Base-by-base conservation (phyloP, 2,888 invertebrate genomes). In the Parochlus steinenii region DNA sequence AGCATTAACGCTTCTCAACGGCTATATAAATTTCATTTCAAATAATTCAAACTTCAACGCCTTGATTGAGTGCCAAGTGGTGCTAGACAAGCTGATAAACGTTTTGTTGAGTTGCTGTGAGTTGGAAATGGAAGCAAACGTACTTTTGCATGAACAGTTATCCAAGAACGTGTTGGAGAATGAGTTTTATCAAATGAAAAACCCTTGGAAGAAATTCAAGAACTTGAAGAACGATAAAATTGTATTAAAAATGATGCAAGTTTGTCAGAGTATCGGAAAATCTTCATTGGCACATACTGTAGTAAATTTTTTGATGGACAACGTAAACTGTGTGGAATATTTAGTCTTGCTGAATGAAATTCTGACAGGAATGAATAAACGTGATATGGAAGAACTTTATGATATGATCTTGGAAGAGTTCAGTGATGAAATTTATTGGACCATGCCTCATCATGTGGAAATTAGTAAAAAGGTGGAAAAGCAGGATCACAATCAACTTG, bases 201-300 rank as follows among this genome's bases (percentile, higher is more conserved):
- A 45, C 36, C 67, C 71, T 0, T 82, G 81, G 81, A 68, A 70
- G 39, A 57, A 59, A 31, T 72, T 74, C 39, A 67, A 65, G 36
- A 67, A 74, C 53, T 58, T 79, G 32, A 63, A 62, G 39, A 60
- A 64, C 8, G 46, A 52, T 16, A 48, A 48, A 3, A 58, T 67
- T 30, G 49, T 62, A 38, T 41, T 45, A 1, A 63, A 69, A 30
- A 51, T 81, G n/a, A 58, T 62, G 29, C 56, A 56, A 12, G 57
- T 72, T 24, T 73, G 71, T 45, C 48, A 47, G 30, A 49, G 66
- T 41, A 51, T 82, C 19, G 72, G 70, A 8, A 53, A 55, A 31
- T 61, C 65, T 4, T 64, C 67, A 31, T 63, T 67, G 33, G 54
- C 63, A 0, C 62, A 64, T 43, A 55, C 75, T 17, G 48, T 80